These are phyloP conservation scores for Calephelis virginiensis DNA, from an alignment of 1,140 invertebrate genomes.

Conservation along the genomic window DNA sequence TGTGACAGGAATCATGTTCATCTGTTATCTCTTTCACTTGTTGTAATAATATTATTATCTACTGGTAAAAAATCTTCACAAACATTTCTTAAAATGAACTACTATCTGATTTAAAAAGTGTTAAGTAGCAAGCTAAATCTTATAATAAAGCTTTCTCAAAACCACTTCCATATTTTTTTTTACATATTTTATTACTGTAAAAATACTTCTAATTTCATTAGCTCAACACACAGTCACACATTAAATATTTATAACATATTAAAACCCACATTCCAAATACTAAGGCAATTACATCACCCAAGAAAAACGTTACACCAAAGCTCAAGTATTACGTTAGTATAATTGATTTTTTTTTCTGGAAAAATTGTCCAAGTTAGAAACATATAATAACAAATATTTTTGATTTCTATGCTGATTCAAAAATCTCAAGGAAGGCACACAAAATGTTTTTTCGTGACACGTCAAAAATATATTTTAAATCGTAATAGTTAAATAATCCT, in stretches of 20 bases:
- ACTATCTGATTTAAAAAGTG: no score
- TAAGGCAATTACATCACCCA: constrained; percentile 76
- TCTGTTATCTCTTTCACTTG: no score
- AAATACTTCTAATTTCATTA: neutral
- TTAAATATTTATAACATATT: constrained; percentile 15
- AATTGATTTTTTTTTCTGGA: neutral
- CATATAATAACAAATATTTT: neutral
- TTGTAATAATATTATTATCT: no score
- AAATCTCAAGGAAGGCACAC: no score
- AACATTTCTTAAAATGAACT: no score
- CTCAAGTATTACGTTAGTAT: neutral
- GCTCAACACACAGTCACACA: neutral
- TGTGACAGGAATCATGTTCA: no score
- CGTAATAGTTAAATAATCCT: no score
- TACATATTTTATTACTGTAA: neutral
- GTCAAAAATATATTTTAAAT: no score
- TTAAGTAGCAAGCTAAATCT: no score
- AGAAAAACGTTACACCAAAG: constrained; percentile 33
- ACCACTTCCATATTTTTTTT: neutral
- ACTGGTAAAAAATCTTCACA: no score
- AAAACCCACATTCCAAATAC: constrained; percentile 37
- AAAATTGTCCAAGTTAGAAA: neutral
- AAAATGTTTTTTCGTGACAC: no score
- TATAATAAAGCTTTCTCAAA: neutral
- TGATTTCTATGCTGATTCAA: no score